Base-by-base conservation (phyloP, 2,113 vertebrate species). In the Hippopotamus amphibius region DNA sequence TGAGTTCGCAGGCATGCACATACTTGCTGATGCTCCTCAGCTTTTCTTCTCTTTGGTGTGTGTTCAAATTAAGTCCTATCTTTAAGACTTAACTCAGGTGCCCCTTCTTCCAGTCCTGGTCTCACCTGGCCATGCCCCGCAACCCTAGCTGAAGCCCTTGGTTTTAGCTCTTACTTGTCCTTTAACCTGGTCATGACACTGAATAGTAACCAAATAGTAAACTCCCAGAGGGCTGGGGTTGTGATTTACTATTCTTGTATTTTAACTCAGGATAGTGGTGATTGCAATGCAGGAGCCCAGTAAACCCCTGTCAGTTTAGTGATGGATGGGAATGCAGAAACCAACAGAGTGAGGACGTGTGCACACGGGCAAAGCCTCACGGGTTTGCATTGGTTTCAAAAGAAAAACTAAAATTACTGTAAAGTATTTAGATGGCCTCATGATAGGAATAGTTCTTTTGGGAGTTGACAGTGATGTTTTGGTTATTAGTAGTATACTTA, bases 251-350 rank as follows among this genome's bases (percentile, higher is more conserved):
- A 10, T 43, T 46, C 46, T 33, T 48, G 30, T 17, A 1, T 30
- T 19, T 59, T 61, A n/a, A 33, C 43, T 37, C 65, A 37, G 41
- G n/a, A 28, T 7, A 19, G n/a, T 7, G 24, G n/a, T 16, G 37
- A 2, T 1, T n/a, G 21, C 13, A 0, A 10, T 24, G 30, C 2
- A 17, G n/a, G 33, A 81, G 21, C 24, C 11, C 15, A 43, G 19
- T 6, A 83, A 68, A 50, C 13, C 22, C 65, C 6, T 0, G 1
- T 48, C 5, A 6, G 46, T 33, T 37, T 28, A 4, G 53, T 1
- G 28, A 69, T 26, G 28, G 50, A 37, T 7, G 13, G 53, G 41
- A 53, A 74, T 10, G 5, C 26, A 13, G 21, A 22, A 30, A 41
- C 10, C 37, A 16, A 13, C 5, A 21, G 21, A 5, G 11, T 10